Percentiles rank a stretch among this genome's conserved stretches.
Conservation (phyloP, 30 jellyfish, hydroid and myxozoan genomes). For the Cassiopea andromeda region DNA sequence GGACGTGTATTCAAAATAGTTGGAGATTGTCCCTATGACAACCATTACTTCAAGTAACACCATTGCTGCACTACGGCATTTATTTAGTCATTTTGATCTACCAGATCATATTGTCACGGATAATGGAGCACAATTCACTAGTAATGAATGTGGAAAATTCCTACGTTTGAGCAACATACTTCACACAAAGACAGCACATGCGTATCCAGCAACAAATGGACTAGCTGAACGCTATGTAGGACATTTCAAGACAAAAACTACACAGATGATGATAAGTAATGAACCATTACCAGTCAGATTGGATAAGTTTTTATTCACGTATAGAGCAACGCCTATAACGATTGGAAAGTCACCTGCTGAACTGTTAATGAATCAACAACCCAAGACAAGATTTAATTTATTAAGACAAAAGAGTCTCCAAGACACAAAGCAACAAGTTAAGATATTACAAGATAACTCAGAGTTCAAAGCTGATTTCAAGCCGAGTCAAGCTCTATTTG, state of each 20-base stretch:
- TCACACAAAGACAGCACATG: slow-evolving; percentile 59
- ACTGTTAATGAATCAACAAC: slow-evolving; percentile 28
- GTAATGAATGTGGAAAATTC: slow-evolving; percentile 56
- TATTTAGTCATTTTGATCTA: slow-evolving; percentile 46
- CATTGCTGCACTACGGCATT: slow-evolving; percentile 10
- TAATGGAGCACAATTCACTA: slow-evolving; percentile 59
- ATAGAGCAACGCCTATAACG: slow-evolving; percentile 4
- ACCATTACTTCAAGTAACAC: background rate
- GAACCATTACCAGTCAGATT: slow-evolving; percentile 30
- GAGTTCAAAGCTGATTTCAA: slow-evolving; percentile 21
- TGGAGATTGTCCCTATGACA: background rate
- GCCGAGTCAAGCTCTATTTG: background rate
- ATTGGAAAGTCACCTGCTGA: background rate
- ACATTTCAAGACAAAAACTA: slow-evolving; percentile 18
- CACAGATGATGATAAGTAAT: slow-evolving; percentile 17
- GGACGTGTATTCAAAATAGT: background rate
- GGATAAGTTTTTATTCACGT: slow-evolving; percentile 19
- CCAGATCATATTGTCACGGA: slow-evolving; percentile 62
- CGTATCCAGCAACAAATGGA: slow-evolving; percentile 80
- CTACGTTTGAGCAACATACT: slow-evolving; percentile 18
- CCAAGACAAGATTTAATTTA: background rate
- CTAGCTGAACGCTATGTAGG: slow-evolving; percentile 57
- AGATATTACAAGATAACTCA: slow-evolving; percentile 6
- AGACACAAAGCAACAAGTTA: slow-evolving; percentile 22
- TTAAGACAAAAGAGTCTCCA: background rate